Evolutionary conservation across 2,113 vertebrate genomes (phyloP), one percentile per base, ranked within the genome.

Genomic region (Lepus europaeus): DNA sequence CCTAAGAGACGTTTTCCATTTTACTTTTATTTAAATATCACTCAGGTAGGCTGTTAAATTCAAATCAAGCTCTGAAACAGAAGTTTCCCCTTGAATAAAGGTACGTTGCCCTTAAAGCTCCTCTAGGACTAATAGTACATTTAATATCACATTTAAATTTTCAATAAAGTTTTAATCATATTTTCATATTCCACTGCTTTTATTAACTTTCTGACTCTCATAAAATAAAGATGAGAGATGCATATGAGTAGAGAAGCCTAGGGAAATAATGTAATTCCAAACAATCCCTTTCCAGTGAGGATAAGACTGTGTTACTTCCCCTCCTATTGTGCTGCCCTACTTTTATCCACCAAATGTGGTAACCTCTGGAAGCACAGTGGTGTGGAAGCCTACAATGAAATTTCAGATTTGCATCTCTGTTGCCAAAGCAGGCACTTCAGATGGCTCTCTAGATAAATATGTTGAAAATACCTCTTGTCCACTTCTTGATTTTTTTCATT

Each of bases 401-500:
- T 63, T 33, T 78, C 49, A 66, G 16, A n/a, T 61, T 87, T 77
- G 80, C 45, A 70, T 77, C 11, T 69, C 45, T 64, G 19, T 29
- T 76, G 8, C 5, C 53, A 63, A 25, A 51, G 6, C 16, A 88
- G n/a, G 49, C 20, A 78, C 36, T 93, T 79, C 17, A 80, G 49
- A 76, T 59, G 36, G 49, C 27, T 89, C 83, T 70, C 33, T 33
- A 86, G 68, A 96, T 36, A 81, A 93, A 76, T 78, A 63, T 16
- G 17, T 10, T 79, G 22, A 73, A 90, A 90, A 81, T 59, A 61
- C 23, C 66, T 76, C 74, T 90, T 84, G 61, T 82, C 39, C 49
- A 61, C 39, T 66, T 83, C 39, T 82, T 93, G 76, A 90, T 96
- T 95, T 83, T 93, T 93, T 77, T 39, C 63, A 87, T 96, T 96